Conservation (phyloP, 2,888 invertebrate species). For the Tenthredo mesomela region DNA sequence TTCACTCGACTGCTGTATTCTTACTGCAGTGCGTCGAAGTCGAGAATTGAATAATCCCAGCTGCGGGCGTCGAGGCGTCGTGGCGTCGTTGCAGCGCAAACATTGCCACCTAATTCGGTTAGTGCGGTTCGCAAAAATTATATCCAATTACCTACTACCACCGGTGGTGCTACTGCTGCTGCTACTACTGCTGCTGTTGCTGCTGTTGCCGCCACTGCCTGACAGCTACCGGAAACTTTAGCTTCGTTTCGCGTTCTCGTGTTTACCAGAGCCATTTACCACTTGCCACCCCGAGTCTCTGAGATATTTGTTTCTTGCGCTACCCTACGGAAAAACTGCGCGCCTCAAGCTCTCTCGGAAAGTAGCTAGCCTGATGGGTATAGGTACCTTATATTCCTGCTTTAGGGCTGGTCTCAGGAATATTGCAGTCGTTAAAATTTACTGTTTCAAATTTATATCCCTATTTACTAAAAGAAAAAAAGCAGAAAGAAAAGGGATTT, state of each 20-base stretch:
- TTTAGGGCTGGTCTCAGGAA: background rate
- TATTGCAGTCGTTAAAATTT: background rate
- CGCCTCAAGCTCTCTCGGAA: slow-evolving; percentile 18
- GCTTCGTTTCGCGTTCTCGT: slow-evolving; percentile 19
- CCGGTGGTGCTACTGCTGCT: background rate
- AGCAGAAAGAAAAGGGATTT: background rate
- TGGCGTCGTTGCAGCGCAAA: slow-evolving; percentile 45
- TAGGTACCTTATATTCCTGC: background rate
- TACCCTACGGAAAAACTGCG: slow-evolving; percentile 19
- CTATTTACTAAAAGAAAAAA: background rate
- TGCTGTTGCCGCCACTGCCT: slow-evolving; percentile 56
- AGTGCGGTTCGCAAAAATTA: slow-evolving; percentile 67
- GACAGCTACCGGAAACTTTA: slow-evolving; percentile 55
- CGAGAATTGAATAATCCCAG: slow-evolving; percentile 22
- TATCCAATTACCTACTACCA: slow-evolving; percentile 69
- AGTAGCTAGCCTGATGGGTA: background rate
- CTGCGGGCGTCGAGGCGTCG: slow-evolving; percentile 3
- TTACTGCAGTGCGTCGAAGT: background rate
- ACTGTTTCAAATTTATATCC: background rate
- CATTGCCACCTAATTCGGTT: slow-evolving; percentile 44
- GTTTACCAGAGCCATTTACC: slow-evolving; percentile 47
- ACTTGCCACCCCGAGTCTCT: slow-evolving; percentile 24
- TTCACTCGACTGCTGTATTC: background rate
- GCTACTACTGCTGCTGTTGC: background rate
- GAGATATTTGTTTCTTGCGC: slow-evolving; percentile 34